These are phyloP conservation scores for Athene noctua DNA, from an alignment of 2,113 vertebrate species.

Conservation along the genomic window DNA sequence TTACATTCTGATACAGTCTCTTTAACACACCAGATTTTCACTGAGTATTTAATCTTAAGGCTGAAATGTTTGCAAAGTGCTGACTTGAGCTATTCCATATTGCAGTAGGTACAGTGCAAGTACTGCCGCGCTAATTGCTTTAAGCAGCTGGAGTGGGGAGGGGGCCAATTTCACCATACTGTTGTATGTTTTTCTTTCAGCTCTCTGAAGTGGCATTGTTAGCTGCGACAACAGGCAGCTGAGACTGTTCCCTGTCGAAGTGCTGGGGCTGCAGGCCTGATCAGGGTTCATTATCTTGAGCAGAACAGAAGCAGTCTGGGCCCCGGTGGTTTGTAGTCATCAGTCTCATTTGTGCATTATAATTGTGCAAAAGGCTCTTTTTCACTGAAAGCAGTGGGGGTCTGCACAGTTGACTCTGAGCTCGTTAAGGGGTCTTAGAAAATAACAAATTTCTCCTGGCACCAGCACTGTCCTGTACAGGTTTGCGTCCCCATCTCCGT, in stretches of 20 bases:
- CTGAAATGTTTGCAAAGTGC: background rate
- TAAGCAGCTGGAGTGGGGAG: background rate
- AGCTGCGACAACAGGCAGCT: background rate
- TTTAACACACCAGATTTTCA: background rate
- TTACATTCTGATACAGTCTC: background rate
- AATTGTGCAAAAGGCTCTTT: background rate
- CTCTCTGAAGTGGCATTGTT: background rate
- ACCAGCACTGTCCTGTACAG: no score
- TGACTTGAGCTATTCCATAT: background rate
- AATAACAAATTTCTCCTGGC: background rate
- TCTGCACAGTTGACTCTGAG: background rate
- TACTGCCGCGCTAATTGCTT: background rate
- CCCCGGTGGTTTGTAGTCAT: background rate
- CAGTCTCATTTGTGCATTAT: background rate
- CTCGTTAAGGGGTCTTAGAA: background rate
- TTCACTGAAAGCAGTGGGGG: no score
- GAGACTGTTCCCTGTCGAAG: background rate
- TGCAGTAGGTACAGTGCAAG: background rate
- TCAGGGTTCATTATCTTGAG: background rate
- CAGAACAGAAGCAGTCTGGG: background rate
- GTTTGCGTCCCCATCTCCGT: no score
- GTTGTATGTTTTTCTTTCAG: background rate
- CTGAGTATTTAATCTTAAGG: background rate
- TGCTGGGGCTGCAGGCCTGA: background rate
- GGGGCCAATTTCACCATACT: accelerated